These are phyloP conservation scores for Lindbergichthys nudifrons DNA, from an alignment of 2,797 vertebrate genomes.

Conservation along the genomic window DNA sequence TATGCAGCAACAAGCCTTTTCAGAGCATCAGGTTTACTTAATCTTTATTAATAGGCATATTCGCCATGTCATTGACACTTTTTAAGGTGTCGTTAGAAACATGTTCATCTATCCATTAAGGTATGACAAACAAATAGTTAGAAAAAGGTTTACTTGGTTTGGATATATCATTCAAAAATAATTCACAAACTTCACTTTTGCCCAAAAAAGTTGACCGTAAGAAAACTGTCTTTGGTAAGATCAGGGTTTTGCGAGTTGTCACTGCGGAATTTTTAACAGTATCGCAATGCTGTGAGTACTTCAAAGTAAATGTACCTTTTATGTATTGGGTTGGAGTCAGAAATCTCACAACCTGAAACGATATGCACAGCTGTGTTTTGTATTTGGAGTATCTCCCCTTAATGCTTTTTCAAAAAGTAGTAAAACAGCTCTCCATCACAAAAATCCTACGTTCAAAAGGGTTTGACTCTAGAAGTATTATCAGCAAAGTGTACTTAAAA, in stretches of 20 bases:
- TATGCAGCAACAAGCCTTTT: neutral
- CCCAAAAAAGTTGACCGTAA: neutral
- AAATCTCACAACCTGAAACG: neutral
- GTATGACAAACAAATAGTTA: neutral
- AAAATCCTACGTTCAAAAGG: neutral
- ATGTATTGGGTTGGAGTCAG: neutral
- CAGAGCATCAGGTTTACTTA: neutral
- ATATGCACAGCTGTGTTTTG: neutral
- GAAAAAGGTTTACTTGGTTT: too few species aligned
- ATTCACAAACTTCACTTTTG: neutral
- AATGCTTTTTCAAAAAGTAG: neutral
- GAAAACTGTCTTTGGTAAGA: neutral
- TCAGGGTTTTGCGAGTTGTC: neutral
- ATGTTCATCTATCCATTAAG: neutral
- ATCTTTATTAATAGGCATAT: neutral
- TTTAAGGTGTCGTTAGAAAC: neutral
- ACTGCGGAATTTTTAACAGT: neutral
- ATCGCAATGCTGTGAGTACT: neutral
- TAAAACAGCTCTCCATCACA: neutral
- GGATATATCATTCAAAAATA: too few species aligned
- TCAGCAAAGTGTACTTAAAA: neutral
- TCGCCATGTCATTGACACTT: neutral
- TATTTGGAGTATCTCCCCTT: too few species aligned
- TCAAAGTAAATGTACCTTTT: neutral
- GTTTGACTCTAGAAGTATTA: neutral